These are phyloP conservation scores for Ceratoteleas bidentatus DNA, from an alignment of 1,140 invertebrate species.

Conservation along the genomic window DNA sequence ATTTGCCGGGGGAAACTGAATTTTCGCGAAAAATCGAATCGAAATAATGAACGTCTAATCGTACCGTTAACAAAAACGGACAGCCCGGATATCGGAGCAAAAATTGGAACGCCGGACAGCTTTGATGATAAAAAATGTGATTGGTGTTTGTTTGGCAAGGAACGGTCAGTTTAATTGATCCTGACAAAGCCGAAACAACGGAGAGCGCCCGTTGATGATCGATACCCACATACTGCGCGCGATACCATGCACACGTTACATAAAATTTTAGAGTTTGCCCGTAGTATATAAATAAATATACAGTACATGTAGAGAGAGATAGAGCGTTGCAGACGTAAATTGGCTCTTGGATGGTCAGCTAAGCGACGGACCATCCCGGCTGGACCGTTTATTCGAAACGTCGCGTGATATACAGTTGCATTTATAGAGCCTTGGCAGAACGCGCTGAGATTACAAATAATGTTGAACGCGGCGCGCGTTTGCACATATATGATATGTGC, in stretches of 20 bases:
- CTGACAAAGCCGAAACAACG: conserved; percentile 27
- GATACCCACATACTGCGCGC: conserved; percentile 31
- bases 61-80: too few relatives aligned
- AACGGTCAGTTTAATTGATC: conserved; percentile 13
- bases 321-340: conserved; percentile 44
- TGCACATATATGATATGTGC: too few relatives aligned
- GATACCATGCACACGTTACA: conserved; percentile 36
- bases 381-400: conserved; percentile 50
- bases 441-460: conserved; percentile 66
- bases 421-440: conserved; percentile 66
- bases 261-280: conserved; percentile 49
- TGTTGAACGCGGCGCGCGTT: too few relatives aligned
- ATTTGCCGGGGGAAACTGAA: too few relatives aligned
- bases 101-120: too few relatives aligned
- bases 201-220: conserved; percentile 20
- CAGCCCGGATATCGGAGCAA: too few relatives aligned
- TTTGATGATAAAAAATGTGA: background rate
- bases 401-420: conserved; percentile 52
- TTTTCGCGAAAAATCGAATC: too few relatives aligned
- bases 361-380: conserved; percentile 28
- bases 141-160: conserved; percentile 17
- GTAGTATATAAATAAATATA: conserved; percentile 69
- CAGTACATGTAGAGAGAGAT: conserved; percentile 59
- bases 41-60: too few relatives aligned
- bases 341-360: conserved; percentile 50